A percentile compares a stretch with the other conserved stretches of the same genome.
phyloP scores from a whole-genome alignment of 2,888 invertebrate species.

The Dryococelus australis region DNA sequence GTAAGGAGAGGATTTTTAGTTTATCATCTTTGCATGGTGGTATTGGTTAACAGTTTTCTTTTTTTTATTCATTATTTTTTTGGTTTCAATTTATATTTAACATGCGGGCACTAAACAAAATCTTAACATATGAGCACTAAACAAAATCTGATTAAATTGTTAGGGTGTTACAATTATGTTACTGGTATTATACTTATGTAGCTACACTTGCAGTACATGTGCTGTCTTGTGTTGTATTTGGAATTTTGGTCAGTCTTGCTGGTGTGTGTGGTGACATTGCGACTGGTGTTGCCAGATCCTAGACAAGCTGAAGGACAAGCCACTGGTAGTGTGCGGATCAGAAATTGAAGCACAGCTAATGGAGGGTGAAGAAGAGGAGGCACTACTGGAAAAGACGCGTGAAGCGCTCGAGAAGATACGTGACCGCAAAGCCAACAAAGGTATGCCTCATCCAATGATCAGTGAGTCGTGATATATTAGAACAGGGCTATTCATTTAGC shows the following conservation, averaged over 20 bases:
- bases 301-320: constrained; percentile 56
- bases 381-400: constrained; percentile 68
- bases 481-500: not conserved
- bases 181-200: too few relatives aligned
- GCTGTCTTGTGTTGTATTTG: too few relatives aligned
- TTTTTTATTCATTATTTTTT: too few relatives aligned
- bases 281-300: constrained; percentile 49
- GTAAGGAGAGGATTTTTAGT: too few relatives aligned
- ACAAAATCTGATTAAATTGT: too few relatives aligned
- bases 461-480: not conserved
- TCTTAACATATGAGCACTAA: too few relatives aligned
- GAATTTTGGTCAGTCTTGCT: not conserved
- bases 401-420: constrained; percentile 62
- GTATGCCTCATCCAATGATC: not conserved
- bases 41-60: too few relatives aligned
- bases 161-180: too few relatives aligned
- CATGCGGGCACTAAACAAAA: too few relatives aligned
- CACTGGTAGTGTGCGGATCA: constrained; percentile 57
- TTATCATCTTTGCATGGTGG: too few relatives aligned
- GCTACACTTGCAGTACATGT: too few relatives aligned
- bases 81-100: too few relatives aligned
- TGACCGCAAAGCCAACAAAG: constrained; percentile 12
- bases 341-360: constrained; percentile 66
- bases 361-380: constrained; percentile 76
- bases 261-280: not conserved